Base-by-base conservation (phyloP, 2,797 vertebrate species). In the Limnodromus scolopaceus region DNA sequence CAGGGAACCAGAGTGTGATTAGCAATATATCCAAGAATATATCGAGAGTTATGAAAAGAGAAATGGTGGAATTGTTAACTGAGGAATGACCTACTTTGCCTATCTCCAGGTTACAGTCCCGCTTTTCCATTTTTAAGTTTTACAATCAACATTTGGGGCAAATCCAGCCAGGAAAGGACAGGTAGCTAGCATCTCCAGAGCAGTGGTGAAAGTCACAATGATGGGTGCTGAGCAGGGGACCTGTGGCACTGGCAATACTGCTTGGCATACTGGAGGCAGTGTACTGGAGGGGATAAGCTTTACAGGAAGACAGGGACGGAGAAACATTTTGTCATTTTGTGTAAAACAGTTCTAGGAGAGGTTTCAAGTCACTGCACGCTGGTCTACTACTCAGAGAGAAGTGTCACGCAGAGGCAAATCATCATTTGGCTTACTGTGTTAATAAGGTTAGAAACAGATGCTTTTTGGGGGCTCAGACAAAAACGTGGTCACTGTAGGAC, bases 181-280 rank as follows among this genome's bases (percentile, higher is more conserved):
- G 18, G 34, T 36, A 32, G 45, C 32, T 53, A 41, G 20, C 48
- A 76, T 41, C 66, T 76, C 36, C 63, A 66, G 34, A 87, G 48
- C 45, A 58, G 68, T 34, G 20, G 14, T 39, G 39, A 74, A 41
- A 80, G 86, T 24, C 30, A 34, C 8, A 5, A 19, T 0, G 22
- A 34, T 2, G 20, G 39, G 24, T 11, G 39, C 25, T 0, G 2
- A 27, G 39, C 0, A 0, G 51, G 36, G 43, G 11, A 28, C 13
- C 69, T 6, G 5, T 46, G 54, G 86, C 49, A 45, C 39, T 38
- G 64, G 57, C 68, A 75, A 14, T 32, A 19, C 6, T 16, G 55
- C 46, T 38, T 18, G 57, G 45, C 22, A 68, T 13, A 12, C 8
- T 6, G 0, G 9, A 11, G 10, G 65, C 41, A 71, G 34, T 9